phyloP scores from a whole-genome alignment of 2,888 invertebrate genomes.

The Drosophila multiciliata region DNA sequence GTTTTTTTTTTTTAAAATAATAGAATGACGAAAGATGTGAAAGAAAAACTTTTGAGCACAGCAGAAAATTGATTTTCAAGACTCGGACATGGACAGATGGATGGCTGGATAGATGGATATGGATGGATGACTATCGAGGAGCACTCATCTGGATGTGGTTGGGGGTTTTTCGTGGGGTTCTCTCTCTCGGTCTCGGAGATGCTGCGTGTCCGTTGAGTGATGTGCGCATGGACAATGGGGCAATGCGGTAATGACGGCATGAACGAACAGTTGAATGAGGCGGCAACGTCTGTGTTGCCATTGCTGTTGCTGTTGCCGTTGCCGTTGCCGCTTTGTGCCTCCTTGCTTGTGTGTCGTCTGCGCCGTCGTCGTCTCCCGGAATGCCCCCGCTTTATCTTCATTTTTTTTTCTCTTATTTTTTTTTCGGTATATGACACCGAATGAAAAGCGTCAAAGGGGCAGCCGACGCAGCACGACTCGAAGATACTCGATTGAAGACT shows the following conservation, averaged over 20 bases:
- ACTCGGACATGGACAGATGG: conserved; percentile 37
- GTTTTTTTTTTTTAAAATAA: conserved; percentile 34
- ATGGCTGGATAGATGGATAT: conserved; percentile 35
- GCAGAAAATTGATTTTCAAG: conserved; percentile 66
- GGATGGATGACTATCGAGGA: conserved; percentile 31
- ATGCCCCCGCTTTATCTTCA: conserved; percentile 43
- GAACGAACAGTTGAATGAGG: conserved; percentile 51
- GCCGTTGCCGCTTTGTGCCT: conserved; percentile 35
- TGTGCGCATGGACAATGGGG: conserved; percentile 75
- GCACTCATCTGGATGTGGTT: conserved; percentile 21
- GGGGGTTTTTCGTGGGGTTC: conserved; percentile 17
- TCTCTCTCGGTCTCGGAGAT: conserved; percentile 22
- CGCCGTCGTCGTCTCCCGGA: conserved; percentile 13
- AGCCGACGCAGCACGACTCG: conserved; percentile 54
- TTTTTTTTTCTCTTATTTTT: background rate
- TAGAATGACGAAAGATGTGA: conserved; percentile 57
- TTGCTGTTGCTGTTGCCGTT: background rate
- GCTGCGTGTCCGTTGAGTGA: conserved; percentile 67
- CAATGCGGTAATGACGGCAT: conserved; percentile 46
- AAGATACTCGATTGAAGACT: conserved; percentile 16
- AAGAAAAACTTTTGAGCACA: conserved; percentile 51
- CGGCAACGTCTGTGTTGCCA: conserved; percentile 45
- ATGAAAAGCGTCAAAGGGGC: conserved; percentile 66
- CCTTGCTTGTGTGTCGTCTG: conserved; percentile 13
- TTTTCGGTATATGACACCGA: conserved; percentile 36